Conservation (phyloP, 2,113 vertebrate genomes). For the Dolichallabes microphthalmus region DNA sequence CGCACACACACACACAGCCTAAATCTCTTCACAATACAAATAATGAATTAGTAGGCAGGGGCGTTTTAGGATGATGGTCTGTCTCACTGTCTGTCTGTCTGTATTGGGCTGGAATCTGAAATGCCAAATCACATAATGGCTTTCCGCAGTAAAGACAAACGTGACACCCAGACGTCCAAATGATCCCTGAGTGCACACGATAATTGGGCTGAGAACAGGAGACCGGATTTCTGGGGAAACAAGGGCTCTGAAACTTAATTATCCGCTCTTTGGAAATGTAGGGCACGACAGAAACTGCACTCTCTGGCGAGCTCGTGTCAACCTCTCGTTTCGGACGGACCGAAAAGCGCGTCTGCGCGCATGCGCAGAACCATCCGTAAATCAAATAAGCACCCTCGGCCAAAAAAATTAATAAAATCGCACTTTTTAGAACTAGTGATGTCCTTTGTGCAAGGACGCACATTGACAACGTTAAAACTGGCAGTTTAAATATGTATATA, state of each 20-base stretch:
- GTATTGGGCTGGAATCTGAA: constrained; percentile 50
- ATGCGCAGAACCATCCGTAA: constrained; percentile 54
- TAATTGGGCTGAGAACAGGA: constrained; percentile 71
- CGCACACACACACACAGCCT: background rate
- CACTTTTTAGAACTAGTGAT: constrained; percentile 35
- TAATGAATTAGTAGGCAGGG: constrained; percentile 58
- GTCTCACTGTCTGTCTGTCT: constrained; percentile 16
- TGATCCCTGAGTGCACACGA: constrained; percentile 61
- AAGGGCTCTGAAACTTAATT: constrained; percentile 73
- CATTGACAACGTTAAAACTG: background rate
- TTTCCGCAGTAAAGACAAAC: constrained; percentile 69
- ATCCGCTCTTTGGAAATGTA: constrained; percentile 71
- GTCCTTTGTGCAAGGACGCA: background rate
- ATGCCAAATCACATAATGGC: constrained; percentile 68
- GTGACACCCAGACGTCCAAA: constrained; percentile 70
- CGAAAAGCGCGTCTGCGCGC: constrained; percentile 55
- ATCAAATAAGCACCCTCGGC: constrained; percentile 57
- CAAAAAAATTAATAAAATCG: constrained; percentile 5
- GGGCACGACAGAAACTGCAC: constrained; percentile 67
- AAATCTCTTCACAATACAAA: constrained; percentile 19
- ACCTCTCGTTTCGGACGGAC: constrained; percentile 55
- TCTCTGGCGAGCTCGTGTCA: constrained; percentile 63
- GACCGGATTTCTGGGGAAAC: constrained; percentile 69
- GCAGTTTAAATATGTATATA: too few relatives aligned
- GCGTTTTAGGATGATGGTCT: constrained; percentile 28